Evolutionary conservation across 2,797 vertebrate genomes (phyloP).

Genomic region (Alca torda): DNA sequence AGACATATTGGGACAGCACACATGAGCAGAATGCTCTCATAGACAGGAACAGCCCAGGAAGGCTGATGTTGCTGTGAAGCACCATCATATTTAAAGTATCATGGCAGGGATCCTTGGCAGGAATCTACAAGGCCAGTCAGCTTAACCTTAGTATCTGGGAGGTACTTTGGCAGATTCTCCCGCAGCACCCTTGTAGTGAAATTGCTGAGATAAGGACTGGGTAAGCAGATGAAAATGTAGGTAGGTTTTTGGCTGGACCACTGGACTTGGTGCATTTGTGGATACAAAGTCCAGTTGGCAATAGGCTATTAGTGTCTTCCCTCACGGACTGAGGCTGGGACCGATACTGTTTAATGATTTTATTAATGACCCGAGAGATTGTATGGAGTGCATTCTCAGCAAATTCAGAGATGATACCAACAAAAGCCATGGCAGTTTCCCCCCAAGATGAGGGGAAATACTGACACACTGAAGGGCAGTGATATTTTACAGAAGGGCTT

Average conservation of each 20-base stretch:
- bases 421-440: too few relatives aligned
- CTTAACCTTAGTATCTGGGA: background rate
- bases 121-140: background rate
- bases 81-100: background rate
- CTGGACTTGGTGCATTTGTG: background rate
- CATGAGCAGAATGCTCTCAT: background rate
- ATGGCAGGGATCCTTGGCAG: background rate
- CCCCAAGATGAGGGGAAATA: background rate
- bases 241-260: background rate
- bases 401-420: background rate
- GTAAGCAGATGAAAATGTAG: background rate
- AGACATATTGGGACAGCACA: background rate
- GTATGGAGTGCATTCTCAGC: background rate
- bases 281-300: background rate
- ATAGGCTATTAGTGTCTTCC: background rate
- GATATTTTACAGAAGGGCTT: background rate
- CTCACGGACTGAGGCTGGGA: background rate
- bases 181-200: background rate
- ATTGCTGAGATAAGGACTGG: background rate
- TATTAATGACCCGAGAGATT: background rate
- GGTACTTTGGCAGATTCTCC: background rate
- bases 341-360: background rate
- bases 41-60: background rate
- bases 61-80: background rate
- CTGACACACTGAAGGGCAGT: background rate